phyloP scores from a whole-genome alignment of 2,888 invertebrate species.

The Agrypnus murinus region DNA sequence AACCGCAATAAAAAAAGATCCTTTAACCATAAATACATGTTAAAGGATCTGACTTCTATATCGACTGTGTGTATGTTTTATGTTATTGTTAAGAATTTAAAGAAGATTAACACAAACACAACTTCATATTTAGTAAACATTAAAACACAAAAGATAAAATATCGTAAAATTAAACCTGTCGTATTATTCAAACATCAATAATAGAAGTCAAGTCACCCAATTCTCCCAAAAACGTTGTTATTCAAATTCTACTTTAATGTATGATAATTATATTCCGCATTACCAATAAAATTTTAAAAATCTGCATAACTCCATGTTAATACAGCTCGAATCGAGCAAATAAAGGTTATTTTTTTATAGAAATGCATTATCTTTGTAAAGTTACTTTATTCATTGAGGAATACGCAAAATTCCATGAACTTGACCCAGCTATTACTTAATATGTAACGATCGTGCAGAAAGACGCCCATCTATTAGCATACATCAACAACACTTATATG shows the following conservation, averaged over 20 bases:
- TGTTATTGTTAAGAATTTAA: too few relatives aligned
- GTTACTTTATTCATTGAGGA: conserved; percentile 56
- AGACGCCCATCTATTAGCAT: conserved; percentile 50
- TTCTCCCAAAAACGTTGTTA: conserved; percentile 39
- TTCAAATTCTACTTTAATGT: conserved; percentile 50
- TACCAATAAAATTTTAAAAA: conserved; percentile 44
- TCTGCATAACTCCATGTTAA: conserved; percentile 42
- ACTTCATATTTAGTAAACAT: too few relatives aligned
- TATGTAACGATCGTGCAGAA: conserved; percentile 44
- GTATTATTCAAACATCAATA: conserved; percentile 4
- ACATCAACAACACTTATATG: conserved; percentile 57
- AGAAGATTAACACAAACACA: too few relatives aligned
- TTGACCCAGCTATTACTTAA: conserved; percentile 43
- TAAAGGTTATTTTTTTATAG: conserved; percentile 46
- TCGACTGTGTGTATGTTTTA: too few relatives aligned
- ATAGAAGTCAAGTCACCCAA: conserved; percentile 38
- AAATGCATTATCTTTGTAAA: conserved; percentile 47
- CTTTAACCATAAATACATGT: too few relatives aligned
- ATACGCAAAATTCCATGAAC: conserved; percentile 53
- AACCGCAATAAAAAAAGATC: too few relatives aligned
- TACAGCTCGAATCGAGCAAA: conserved; percentile 45
- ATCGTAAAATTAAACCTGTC: too few relatives aligned
- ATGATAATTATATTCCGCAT: conserved; percentile 54
- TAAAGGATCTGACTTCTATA: too few relatives aligned
- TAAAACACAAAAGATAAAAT: too few relatives aligned